phyloP scores from a whole-genome alignment of 2,888 invertebrate species.

The Proisotoma minuta region DNA sequence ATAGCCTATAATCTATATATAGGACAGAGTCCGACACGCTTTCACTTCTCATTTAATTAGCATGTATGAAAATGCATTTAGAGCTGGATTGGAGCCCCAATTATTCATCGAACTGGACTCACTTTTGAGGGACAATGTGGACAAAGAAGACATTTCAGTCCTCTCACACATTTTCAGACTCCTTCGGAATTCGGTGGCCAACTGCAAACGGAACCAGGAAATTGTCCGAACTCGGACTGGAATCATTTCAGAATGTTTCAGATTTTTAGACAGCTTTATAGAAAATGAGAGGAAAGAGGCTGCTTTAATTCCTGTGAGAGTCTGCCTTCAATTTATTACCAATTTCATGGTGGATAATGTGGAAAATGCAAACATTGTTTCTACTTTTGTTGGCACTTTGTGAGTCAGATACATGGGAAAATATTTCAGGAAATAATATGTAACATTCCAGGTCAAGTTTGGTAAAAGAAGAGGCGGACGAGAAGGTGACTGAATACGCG shows the following conservation, averaged over 20 bases:
- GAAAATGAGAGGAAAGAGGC: neutral
- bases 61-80: no score
- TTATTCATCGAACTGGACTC: neutral
- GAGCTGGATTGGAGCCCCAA: neutral
- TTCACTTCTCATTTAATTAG: no score
- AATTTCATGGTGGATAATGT: conserved; percentile 32
- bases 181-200: conserved; percentile 28
- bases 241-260: neutral
- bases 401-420: no score
- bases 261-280: neutral
- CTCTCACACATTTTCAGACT: conserved; percentile 17
- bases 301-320: neutral
- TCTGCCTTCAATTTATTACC: conserved; percentile 25
- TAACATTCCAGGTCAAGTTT: no score
- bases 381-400: neutral
- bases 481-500: conserved; percentile 50
- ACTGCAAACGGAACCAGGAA: conserved; percentile 27
- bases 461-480: no score
- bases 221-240: neutral
- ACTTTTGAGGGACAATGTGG: neutral
- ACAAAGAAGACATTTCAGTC: neutral
- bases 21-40: no score
- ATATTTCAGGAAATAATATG: no score
- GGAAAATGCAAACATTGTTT: conserved; percentile 15
- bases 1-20: no score